Base-by-base conservation (phyloP, 2,113 vertebrate genomes). In the Thunnus maccoyii region DNA sequence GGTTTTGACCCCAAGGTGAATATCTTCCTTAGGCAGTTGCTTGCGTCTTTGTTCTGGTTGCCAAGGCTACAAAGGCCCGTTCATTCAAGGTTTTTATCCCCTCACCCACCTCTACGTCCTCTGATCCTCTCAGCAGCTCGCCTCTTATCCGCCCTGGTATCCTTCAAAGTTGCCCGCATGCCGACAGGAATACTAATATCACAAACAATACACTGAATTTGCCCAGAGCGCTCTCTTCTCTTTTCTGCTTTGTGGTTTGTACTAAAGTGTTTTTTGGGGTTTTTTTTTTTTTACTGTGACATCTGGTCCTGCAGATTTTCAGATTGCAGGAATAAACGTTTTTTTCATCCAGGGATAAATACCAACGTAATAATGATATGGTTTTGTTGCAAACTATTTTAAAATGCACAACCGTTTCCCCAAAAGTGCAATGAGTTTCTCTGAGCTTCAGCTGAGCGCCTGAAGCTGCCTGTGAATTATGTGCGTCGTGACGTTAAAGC, bases 121-220 rank as follows among this genome's bases (percentile, higher is more conserved):
- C 76, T 70, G 60, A 50, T 65, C 48, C 65, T 3, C 62, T 71
- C 66, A 50, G 47, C 18, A 14, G 46, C 70, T 65, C 15, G 0
- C 32, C 61, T 70, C 13, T 62, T 44, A 79, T 71, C 65, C 30
- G 0, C 22, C 70, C 27, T 22, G 27, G 32, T 12, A 57, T 44
- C 41, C 67, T 62, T 81, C 52, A 79, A 78, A 84, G 67, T 22
- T 63, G 16, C 74, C 51, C 48, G 48, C 56, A 0, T 44, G 56
- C 69, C 30, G 32, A 5, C 50, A 75, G 47, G 85, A 93, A 91
- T 91, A 82, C 87, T 85, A 89, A 91, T 74, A 74, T 58, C 63
- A 52, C 51, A 51, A 76, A 86, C 67, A 71, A 78, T 76, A 22
- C 13, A 0, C 32, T 60, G 46, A 60, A 67, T 68, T 55, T 22